phyloP scores from a whole-genome alignment of 2,797 vertebrate species.

The Momotus momota region DNA sequence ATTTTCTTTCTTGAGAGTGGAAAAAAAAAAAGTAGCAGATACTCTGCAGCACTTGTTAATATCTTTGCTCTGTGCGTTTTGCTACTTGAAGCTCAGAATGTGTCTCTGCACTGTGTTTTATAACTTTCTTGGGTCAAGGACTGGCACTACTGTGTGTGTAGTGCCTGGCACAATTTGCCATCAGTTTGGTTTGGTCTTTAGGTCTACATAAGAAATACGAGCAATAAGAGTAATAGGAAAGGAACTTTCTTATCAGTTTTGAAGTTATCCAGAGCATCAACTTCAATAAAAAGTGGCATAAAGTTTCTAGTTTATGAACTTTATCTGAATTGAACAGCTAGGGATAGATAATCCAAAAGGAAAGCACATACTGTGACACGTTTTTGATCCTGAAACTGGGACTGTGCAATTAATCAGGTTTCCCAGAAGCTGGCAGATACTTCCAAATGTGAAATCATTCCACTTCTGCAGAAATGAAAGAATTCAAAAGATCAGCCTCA shows the following conservation, averaged over 20 bases:
- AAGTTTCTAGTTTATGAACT: slow-evolving; percentile 3
- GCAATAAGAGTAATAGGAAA: not conserved
- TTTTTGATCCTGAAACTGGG: slow-evolving; percentile 48
- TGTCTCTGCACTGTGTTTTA: not conserved
- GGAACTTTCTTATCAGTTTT: not conserved
- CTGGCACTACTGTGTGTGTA: rapidly evolving
- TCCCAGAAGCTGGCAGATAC: slow-evolving; percentile 46
- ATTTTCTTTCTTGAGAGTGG: not conserved
- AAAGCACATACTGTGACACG: not conserved
- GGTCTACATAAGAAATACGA: not conserved
- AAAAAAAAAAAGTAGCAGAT: not conserved
- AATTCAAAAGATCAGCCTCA: slow-evolving; percentile 55
- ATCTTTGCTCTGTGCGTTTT: not conserved
- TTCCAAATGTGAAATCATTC: slow-evolving; percentile 72
- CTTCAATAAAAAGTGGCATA: not conserved
- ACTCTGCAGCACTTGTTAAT: rapidly evolving
- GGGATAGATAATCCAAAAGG: not conserved
- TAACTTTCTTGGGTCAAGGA: not conserved
- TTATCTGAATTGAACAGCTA: not conserved
- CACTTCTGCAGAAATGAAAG: slow-evolving; percentile 61
- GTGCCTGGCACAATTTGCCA: not conserved
- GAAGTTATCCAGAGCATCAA: not conserved
- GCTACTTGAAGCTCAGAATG: not conserved
- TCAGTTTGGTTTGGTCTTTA: not conserved
- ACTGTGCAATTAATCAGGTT: slow-evolving; percentile 58